Base-by-base conservation (phyloP, 1,140 invertebrate species). In the Zaprionus tsacasi region DNA sequence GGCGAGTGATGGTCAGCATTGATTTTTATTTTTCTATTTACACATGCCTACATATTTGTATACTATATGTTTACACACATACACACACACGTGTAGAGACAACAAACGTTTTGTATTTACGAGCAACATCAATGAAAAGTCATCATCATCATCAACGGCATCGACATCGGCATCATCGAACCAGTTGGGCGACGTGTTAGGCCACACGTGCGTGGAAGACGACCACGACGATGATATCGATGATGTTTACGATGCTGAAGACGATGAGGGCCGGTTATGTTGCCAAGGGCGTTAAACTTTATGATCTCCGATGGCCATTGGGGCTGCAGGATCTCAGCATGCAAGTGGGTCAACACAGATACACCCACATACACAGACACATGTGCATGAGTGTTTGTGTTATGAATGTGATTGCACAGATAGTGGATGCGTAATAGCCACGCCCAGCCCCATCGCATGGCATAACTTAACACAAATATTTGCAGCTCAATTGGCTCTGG, bases 401-500 rank as follows among this genome's bases (percentile, higher is more conserved):
- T 35, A 54, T 65, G 27, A 35, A 57, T 17, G 21, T 25, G 15
- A 21, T 61, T 61, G 59, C 38, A 43, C 25, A 43, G 40, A 43
- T 43, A 43, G 40, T n/a, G n/a, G 25, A 38, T 76, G 61, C 61
- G 48, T 79, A 87, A 79, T 70, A 57, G 80, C 54, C 72, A 77
- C 79, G 65, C 80, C 79, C 76, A 70, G 38, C 30, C 21, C 30
- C 33, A 64, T 43, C 35, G 48, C 58, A 69, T 70, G 59, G 52
- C 68, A 59, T 76, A 65, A 70, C 68, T 50, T 38, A 71, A 71
- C 67, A 50, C 77, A 83, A 83, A 83, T 78, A 85, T 80, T 80
- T 77, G 73, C 36, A 66, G 58, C 66, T 61, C 65, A 74, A 74
- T 69, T 69, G 65, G 66, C 52, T 69, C 52, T 61, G 57, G 13